Conservation (phyloP, 1,140 invertebrate species). For the Halyomorpha halys region DNA sequence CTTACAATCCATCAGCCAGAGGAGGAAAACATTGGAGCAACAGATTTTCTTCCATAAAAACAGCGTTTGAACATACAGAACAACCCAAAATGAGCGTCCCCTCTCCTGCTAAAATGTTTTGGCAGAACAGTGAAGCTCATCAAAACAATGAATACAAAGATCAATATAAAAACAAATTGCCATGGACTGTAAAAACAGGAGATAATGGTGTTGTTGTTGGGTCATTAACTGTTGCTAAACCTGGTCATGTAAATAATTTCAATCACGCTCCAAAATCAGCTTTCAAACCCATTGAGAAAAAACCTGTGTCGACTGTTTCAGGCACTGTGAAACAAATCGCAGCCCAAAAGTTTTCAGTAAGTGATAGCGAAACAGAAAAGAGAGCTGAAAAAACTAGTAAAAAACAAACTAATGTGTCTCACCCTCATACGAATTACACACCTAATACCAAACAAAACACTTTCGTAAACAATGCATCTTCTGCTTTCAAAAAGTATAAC, state of each 20-base stretch:
- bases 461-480: not conserved
- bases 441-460: not conserved
- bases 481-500: not conserved
- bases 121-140: conserved; percentile 21
- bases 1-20: conserved; percentile 33
- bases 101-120: conserved; percentile 27
- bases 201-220: conserved; percentile 35
- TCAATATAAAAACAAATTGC: conserved; percentile 32
- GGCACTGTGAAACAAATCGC: conserved; percentile 34
- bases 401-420: not conserved
- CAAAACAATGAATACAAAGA: conserved; percentile 14
- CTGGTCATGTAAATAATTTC: conserved; percentile 50
- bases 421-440: not conserved
- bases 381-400: not conserved
- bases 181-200: conserved; percentile 34
- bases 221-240: conserved; percentile 38
- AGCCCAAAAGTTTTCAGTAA: conserved; percentile 30
- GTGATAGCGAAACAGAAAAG: not conserved
- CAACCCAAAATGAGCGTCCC: conserved; percentile 2
- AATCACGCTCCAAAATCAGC: conserved; percentile 59
- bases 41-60: conserved; percentile 73
- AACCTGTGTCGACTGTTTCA: conserved; percentile 37
- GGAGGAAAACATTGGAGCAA: conserved; percentile 52
- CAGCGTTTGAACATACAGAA: conserved; percentile 55
- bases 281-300: conserved; percentile 48